A percentile compares a stretch with the other conserved stretches of the same genome.
phyloP scores from a whole-genome alignment of 1,140 invertebrate species.

The Atta texana region DNA sequence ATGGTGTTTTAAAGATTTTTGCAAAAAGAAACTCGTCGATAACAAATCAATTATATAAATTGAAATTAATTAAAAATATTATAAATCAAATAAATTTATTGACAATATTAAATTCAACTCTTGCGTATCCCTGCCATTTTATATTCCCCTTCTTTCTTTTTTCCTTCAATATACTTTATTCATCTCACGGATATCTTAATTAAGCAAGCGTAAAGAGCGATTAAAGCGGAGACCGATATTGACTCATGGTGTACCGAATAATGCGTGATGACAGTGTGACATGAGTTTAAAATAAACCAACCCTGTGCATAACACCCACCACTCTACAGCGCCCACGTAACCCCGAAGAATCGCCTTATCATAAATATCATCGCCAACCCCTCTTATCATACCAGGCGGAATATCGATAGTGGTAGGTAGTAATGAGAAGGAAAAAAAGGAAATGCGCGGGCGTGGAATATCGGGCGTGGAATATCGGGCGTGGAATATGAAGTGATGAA shows the following conservation, averaged over 20 bases:
- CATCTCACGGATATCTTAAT: conserved; percentile 23
- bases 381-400: conserved; percentile 14
- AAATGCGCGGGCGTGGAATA: background rate
- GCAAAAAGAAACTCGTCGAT: background rate
- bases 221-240: conserved; percentile 34
- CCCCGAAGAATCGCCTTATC: conserved; percentile 30
- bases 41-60: background rate
- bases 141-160: background rate
- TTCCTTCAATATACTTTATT: background rate
- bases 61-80: no score
- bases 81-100: background rate
- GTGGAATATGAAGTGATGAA: background rate
- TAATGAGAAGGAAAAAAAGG: conserved; percentile 20
- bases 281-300: conserved; percentile 49
- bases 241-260: conserved; percentile 58
- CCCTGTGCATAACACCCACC: conserved; percentile 29
- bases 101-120: background rate
- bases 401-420: conserved; percentile 7
- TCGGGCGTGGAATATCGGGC: background rate
- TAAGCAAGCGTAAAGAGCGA: conserved; percentile 34
- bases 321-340: conserved; percentile 28
- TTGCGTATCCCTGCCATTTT: background rate
- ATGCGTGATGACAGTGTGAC: conserved; percentile 57
- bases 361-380: conserved; percentile 47
- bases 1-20: background rate